Evolutionary conservation across 2,888 invertebrate genomes (phyloP).

Genomic region (Cepaea hortensis): DNA sequence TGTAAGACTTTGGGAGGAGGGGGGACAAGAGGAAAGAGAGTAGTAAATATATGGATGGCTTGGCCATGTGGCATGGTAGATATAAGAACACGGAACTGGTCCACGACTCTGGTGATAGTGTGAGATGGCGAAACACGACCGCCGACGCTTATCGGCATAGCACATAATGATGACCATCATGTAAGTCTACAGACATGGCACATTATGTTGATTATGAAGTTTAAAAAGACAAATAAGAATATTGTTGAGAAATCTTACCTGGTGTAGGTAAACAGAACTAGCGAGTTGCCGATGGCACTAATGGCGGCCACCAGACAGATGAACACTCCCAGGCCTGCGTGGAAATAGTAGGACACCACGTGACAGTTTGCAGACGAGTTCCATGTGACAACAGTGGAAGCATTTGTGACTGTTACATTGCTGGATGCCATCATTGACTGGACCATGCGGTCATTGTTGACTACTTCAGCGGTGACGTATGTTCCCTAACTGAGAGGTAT

Average conservation of each 20-base stretch:
- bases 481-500: background rate
- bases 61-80: too few relatives aligned
- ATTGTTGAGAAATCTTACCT: conserved; percentile 2
- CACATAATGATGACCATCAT: background rate
- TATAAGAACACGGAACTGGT: too few relatives aligned
- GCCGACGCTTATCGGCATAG: too few relatives aligned
- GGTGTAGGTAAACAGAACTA: conserved; percentile 18
- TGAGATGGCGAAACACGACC: too few relatives aligned
- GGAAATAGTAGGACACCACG: conserved; percentile 19
- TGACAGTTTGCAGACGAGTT: conserved; percentile 37
- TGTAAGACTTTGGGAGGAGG: too few relatives aligned
- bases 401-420: background rate
- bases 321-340: conserved; percentile 18
- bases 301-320: conserved; percentile 12
- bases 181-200: too few relatives aligned
- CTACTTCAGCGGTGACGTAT: too few relatives aligned
- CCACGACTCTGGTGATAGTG: too few relatives aligned
- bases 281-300: background rate
- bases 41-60: too few relatives aligned
- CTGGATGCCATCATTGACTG: background rate
- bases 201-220: too few relatives aligned
- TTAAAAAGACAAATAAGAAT: background rate
- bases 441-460: background rate
- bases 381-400: conserved; percentile 17
- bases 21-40: too few relatives aligned